Evolutionary conservation across 2,888 invertebrate species (phyloP).

Genomic region (Aspidiotus destructor): DNA sequence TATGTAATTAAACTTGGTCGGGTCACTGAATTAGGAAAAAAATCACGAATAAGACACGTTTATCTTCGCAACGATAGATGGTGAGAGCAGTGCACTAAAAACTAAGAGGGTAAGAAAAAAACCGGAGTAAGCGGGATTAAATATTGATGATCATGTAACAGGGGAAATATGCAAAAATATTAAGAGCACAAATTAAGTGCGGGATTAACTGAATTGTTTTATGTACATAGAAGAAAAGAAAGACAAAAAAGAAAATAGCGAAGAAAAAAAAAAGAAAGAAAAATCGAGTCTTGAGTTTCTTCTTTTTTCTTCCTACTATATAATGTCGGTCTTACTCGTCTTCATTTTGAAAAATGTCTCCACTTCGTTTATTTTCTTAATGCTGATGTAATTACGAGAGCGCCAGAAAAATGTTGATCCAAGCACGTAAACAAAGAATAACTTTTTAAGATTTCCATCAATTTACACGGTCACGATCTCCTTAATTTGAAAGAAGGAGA

Average conservation of each 20-base stretch:
- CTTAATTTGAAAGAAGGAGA: slow-evolving; percentile 26
- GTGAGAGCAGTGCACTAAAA: neutral
- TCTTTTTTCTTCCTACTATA: slow-evolving; percentile 17
- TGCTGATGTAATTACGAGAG: slow-evolving; percentile 32
- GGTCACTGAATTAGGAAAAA: slow-evolving; percentile 14
- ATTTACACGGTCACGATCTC: slow-evolving; percentile 33
- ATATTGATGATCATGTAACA: slow-evolving; percentile 29
- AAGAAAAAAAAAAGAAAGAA: slow-evolving; percentile 9
- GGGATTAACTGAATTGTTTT: slow-evolving; percentile 36
- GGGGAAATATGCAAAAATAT: slow-evolving; percentile 36
- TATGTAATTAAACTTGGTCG: slow-evolving; percentile 12
- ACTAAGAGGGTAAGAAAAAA: slow-evolving; percentile 11
- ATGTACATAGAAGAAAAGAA: slow-evolving; percentile 5
- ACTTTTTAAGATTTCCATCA: slow-evolving; percentile 33
- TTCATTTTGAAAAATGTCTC: slow-evolving; percentile 33
- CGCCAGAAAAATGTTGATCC: slow-evolving; percentile 33
- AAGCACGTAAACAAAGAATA: slow-evolving; percentile 33
- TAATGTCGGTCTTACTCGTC: slow-evolving; percentile 28
- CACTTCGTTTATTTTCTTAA: slow-evolving; percentile 33
- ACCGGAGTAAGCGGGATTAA: slow-evolving; percentile 26
- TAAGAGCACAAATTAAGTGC: slow-evolving; percentile 39
- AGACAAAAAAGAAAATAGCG: neutral
- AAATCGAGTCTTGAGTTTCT: slow-evolving; percentile 19
- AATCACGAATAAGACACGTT: slow-evolving; percentile 1
- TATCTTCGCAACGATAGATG: slow-evolving; percentile 17